Conservation (phyloP, 2,888 invertebrate genomes). For the Deilephila porcellus region DNA sequence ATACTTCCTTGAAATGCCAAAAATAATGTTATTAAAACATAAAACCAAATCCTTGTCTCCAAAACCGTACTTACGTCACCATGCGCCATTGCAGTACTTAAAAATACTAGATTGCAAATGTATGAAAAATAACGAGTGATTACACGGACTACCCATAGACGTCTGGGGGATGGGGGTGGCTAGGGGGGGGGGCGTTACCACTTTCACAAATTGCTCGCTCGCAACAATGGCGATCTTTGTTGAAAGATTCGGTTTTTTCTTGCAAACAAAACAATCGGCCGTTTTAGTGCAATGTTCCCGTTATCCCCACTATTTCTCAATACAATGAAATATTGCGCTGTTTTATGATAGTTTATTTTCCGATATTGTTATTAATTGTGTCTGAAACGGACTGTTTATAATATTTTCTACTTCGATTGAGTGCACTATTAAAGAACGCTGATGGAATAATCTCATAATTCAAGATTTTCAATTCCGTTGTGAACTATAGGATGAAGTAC, state of each 20-base stretch:
- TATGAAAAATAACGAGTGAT: constrained; percentile 47
- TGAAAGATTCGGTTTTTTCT: constrained; percentile 58
- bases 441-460: too few relatives aligned
- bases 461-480: too few relatives aligned
- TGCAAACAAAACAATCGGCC: constrained; percentile 47
- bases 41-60: not conserved
- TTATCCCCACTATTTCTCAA: constrained; percentile 24
- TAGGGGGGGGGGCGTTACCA: constrained; percentile 53
- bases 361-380: too few relatives aligned
- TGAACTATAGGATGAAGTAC: too few relatives aligned
- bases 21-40: not conserved
- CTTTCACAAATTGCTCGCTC: constrained; percentile 73
- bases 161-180: not conserved
- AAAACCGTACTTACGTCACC: not conserved
- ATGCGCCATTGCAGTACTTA: not conserved
- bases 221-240: constrained; percentile 60
- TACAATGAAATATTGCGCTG: not conserved
- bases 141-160: constrained; percentile 43
- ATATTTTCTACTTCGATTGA: too few relatives aligned
- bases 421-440: too few relatives aligned
- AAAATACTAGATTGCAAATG: constrained; percentile 27
- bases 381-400: too few relatives aligned
- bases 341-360: not conserved
- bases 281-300: constrained; percentile 26
- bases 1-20: too few relatives aligned